These are phyloP conservation scores for Drosophila infuscata DNA, from an alignment of 2,888 invertebrate genomes.

Conservation along the genomic window DNA sequence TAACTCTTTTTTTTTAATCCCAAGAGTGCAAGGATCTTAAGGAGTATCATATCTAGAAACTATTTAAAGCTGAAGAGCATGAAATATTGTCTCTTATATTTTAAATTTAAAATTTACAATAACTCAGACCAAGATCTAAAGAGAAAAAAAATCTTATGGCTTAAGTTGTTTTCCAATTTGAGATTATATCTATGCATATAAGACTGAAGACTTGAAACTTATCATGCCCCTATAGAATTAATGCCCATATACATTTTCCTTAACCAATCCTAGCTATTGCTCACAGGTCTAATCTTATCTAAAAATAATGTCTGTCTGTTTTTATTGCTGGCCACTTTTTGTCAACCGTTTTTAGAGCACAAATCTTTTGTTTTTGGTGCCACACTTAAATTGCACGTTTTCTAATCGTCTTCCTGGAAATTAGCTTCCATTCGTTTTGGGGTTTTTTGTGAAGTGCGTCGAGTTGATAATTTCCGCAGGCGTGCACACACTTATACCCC, in stretches of 20 bases:
- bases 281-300: slow-evolving; percentile 21
- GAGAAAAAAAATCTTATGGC: neutral
- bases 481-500: slow-evolving; percentile 31
- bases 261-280: neutral
- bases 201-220: neutral
- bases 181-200: neutral
- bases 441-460: slow-evolving; percentile 44
- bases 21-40: neutral
- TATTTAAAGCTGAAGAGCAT: neutral
- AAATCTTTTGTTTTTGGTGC: slow-evolving; percentile 44
- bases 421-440: slow-evolving; percentile 64
- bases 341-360: slow-evolving; percentile 20
- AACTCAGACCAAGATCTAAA: no score
- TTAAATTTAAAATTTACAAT: no score
- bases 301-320: slow-evolving; percentile 22
- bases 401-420: slow-evolving; percentile 75
- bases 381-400: slow-evolving; percentile 50
- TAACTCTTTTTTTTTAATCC: neutral
- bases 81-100: neutral
- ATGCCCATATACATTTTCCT: neutral
- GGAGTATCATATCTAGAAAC: neutral
- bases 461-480: slow-evolving; percentile 71
- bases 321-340: slow-evolving; percentile 38
- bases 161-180: neutral
- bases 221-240: neutral